Base-by-base conservation (phyloP, 2,888 invertebrate species). In the Torymus auratus region DNA sequence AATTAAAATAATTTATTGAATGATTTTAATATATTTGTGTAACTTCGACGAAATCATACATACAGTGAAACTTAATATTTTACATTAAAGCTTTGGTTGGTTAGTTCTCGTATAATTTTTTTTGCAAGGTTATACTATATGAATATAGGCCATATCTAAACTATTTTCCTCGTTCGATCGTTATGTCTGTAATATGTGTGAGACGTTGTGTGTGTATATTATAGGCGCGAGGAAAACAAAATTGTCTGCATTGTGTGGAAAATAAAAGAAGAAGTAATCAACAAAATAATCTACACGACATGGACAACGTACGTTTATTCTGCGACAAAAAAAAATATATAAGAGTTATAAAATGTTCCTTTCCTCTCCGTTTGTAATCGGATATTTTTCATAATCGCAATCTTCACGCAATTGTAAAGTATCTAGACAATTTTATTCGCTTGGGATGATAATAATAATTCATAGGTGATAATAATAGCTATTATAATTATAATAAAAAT, bases 261-360 rank as follows among this genome's bases (percentile, higher is more conserved):
- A 74, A 41, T 41, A 73, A 69, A 17, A 69, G 55, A 71, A 75
- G 52, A 72, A 75, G 50, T 56, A 64, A 78, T 62, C 52, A 64
- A 60, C 55, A 62, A 79, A 79, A 75, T 76, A 69, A 82, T 79
- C 75, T 82, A 65, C 78, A 71, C 68, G 73, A 76, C 77, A 76
- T 80, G 73, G 77, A 76, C 77, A 79, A 80, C 75, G 64, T 77
- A 73, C 55, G 65, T 82, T 82, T 82, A 82, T 82, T 80, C 71
- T 73, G 79, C 75, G 70, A 77, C 56, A 79, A 64, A 77, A 79
- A 64, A 77, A 77, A 61, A 56, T n/a, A n/a, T n/a, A n/a, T n/a
- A n/a, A n/a, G 79, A 71, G 73, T 77, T 82, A 82, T 73, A 79
- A 82, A 82, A 82, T 78, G 67, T 78, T 65, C 62, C 52, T 52